Percentiles rank a stretch among this genome's conserved stretches.
Evolutionary conservation across 2,888 invertebrate genomes (phyloP).

Genomic region (Proisotoma minuta): DNA sequence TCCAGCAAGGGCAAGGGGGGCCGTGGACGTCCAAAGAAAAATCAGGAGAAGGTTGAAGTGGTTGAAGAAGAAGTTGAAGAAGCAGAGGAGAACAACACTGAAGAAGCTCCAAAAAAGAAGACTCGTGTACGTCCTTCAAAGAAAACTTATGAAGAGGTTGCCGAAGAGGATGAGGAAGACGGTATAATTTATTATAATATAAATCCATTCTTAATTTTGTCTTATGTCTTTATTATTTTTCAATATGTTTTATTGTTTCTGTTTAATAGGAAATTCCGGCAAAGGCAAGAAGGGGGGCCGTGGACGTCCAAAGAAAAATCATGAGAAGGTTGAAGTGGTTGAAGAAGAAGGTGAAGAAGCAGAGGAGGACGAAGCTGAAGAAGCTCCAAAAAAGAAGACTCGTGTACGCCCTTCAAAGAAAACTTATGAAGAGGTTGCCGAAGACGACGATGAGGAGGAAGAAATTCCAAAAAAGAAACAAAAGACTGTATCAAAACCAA

Average conservation of each 20-base stretch:
- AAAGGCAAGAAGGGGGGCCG: too few relatives aligned
- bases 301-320: background rate
- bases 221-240: too few relatives aligned
- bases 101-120: background rate
- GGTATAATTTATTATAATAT: too few relatives aligned
- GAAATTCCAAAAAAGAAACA: constrained; percentile 3
- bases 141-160: too few relatives aligned
- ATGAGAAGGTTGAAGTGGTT: background rate
- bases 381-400: too few relatives aligned
- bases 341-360: background rate
- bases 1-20: too few relatives aligned
- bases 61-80: background rate
- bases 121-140: background rate
- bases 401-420: background rate
- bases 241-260: too few relatives aligned
- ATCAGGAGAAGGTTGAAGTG: background rate
- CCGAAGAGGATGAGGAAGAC: background rate
- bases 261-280: too few relatives aligned
- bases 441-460: background rate
- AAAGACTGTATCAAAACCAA: background rate
- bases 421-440: too few relatives aligned
- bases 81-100: background rate
- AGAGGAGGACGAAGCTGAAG: background rate
- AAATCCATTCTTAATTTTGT: too few relatives aligned
- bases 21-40: background rate